phyloP scores from a whole-genome alignment of 2,888 invertebrate species.

The Pyrrhosoma nymphula region DNA sequence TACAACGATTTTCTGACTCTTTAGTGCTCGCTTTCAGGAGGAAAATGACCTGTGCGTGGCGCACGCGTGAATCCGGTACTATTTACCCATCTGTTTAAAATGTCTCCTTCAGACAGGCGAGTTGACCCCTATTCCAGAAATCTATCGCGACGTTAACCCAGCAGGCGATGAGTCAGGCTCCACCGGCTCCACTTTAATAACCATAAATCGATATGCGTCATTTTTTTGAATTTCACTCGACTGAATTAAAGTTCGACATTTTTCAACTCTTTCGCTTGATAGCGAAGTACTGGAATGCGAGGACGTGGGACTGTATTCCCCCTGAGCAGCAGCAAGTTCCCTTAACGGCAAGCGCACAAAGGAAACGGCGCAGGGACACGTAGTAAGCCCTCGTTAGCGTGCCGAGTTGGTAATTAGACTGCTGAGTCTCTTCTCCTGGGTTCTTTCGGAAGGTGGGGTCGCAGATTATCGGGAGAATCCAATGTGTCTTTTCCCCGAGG shows the following conservation, averaged over 20 bases:
- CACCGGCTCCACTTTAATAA: background rate
- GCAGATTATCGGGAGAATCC: constrained; percentile 6
- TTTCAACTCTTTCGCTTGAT: background rate
- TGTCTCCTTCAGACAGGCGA: background rate
- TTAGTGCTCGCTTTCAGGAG: too few relatives aligned
- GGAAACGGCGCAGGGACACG: background rate
- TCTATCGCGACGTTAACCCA: background rate
- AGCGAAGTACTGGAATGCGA: background rate
- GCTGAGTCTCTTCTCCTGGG: background rate
- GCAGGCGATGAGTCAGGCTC: background rate
- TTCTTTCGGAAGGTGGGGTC: background rate
- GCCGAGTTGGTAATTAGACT: background rate
- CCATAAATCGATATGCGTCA: background rate
- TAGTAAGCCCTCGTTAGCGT: constrained; percentile 26
- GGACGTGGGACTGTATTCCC: background rate
- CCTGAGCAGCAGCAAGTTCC: background rate
- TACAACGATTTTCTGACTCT: too few relatives aligned
- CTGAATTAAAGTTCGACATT: background rate
- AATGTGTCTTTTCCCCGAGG: background rate
- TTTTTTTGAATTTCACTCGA: background rate
- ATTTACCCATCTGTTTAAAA: too few relatives aligned
- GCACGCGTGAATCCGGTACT: too few relatives aligned
- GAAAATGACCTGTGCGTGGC: too few relatives aligned
- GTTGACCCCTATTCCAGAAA: background rate
- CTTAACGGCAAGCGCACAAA: background rate